A percentile compares a stretch with the other conserved stretches of the same genome.
Evolutionary conservation across 2,797 vertebrate genomes (phyloP).

Genomic region (Enteromius afrohamiltoni): DNA sequence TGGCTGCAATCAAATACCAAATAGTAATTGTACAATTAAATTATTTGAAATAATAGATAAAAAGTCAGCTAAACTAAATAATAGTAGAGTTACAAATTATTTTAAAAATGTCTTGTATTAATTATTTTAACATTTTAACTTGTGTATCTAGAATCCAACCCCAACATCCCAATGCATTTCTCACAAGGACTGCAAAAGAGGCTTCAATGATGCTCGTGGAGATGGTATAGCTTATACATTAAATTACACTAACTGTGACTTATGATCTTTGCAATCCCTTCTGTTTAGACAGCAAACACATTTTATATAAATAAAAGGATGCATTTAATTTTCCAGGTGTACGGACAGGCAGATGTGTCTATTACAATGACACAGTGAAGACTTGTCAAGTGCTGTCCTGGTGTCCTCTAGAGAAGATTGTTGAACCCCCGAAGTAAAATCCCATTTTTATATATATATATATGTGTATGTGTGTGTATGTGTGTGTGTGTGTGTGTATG

Average conservation of each 20-base stretch:
- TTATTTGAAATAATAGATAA: not conserved
- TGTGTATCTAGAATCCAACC: conserved; percentile 49
- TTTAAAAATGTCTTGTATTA: not conserved
- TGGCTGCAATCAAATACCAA: conserved; percentile 2
- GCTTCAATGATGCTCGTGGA: conserved; percentile 68
- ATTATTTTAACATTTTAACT: not conserved
- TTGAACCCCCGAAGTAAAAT: conserved; percentile 70
- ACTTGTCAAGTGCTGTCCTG: conserved; percentile 83
- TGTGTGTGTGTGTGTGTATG: not conserved
- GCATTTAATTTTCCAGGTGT: conserved; percentile 71
- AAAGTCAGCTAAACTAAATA: not conserved
- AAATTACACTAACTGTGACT: not conserved
- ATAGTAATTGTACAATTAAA: not conserved
- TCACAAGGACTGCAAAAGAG: conserved; percentile 72
- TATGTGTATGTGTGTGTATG: not conserved
- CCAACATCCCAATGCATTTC: conserved; percentile 59
- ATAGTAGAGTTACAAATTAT: not conserved
- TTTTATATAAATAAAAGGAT: not conserved
- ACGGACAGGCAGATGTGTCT: conserved; percentile 81
- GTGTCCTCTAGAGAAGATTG: conserved; percentile 79
- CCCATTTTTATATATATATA: not conserved
- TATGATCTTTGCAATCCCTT: not conserved
- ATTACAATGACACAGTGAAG: conserved; percentile 72
- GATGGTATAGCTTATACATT: conserved; percentile 66
- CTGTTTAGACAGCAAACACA: not conserved